A percentile compares a stretch with the other conserved stretches of the same genome.
Conservation (phyloP, 37 sponge, comb jelly and placozoan species). For the Spongilla lacustris region DNA sequence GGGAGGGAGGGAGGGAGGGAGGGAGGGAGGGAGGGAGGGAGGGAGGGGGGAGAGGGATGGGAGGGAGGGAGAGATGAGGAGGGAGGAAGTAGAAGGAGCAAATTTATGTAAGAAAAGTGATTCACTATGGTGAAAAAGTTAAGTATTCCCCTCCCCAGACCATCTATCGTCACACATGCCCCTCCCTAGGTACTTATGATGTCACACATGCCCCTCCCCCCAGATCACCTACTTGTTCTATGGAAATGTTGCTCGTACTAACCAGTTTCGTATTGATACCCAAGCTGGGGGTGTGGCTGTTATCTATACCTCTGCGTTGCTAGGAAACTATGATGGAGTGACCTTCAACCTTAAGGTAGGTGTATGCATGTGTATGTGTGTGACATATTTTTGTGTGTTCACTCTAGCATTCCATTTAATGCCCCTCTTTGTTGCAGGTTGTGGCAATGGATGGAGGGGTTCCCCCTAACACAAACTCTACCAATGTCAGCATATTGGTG, state of each 20-base stretch:
- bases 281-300: constrained; percentile 10
- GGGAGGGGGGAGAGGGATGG: background rate
- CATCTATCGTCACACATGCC: background rate
- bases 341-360: constrained; percentile 24
- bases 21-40: background rate
- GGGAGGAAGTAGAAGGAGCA: too few species aligned
- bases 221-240: constrained; percentile 15
- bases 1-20: background rate
- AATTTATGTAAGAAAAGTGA: background rate
- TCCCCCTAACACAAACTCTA: background rate
- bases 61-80: background rate
- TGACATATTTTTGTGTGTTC: background rate
- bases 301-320: constrained; percentile 14
- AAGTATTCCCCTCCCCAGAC: constrained; percentile 4
- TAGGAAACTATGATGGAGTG: constrained; percentile 18
- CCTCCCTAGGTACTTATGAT: background rate
- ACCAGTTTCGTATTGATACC: constrained; percentile 19
- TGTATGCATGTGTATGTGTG: background rate
- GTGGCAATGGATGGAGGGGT: background rate
- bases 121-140: background rate
- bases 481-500: background rate
- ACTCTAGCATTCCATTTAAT: background rate
- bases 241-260: background rate
- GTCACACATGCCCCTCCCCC: background rate
- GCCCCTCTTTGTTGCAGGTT: background rate